A percentile compares a stretch with the other conserved stretches of the same genome.
Evolutionary conservation across 2,113 vertebrate species (phyloP).

Genomic region (Hydrochoerus hydrochaeris): DNA sequence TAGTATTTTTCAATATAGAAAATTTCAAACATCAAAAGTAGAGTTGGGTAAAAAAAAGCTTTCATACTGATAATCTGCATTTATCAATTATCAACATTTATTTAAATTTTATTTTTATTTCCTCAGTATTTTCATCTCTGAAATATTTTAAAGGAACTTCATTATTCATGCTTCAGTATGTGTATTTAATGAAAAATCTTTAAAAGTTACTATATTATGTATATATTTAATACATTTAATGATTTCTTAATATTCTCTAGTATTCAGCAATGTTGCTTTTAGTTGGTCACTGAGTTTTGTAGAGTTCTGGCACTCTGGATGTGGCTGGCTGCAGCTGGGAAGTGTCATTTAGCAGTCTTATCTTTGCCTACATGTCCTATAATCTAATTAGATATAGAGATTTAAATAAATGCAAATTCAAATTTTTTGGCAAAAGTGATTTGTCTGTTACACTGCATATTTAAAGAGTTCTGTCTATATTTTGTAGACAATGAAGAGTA

Average conservation of each 20-base stretch:
- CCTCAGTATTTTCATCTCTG: background rate
- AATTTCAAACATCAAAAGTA: slow-evolving; percentile 21
- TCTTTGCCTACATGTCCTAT: background rate
- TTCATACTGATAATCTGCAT: background rate
- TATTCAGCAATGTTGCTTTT: background rate
- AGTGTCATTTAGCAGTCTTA: background rate
- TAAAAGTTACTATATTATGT: background rate
- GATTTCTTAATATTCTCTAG: background rate
- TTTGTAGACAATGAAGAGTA: background rate
- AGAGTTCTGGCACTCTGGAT: background rate
- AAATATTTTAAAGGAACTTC: slow-evolving; percentile 38
- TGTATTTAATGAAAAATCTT: slow-evolving; percentile 4
- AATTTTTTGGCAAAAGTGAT: background rate
- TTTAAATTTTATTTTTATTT: slow-evolving; percentile 23
- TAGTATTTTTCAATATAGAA: background rate
- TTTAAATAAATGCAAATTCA: slow-evolving; percentile 6
- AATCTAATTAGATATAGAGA: background rate
- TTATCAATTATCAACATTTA: background rate
- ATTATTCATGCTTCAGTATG: slow-evolving; percentile 23
- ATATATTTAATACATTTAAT: background rate
- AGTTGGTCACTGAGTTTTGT: slow-evolving; percentile 1
- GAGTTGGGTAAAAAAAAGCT: background rate
- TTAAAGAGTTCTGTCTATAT: slow-evolving; percentile 34
- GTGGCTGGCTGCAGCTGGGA: background rate
- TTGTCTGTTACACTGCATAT: background rate